A percentile compares a stretch with the other conserved stretches of the same genome.
phyloP scores from a whole-genome alignment of 2,797 vertebrate species.

The Champsocephalus esox region DNA sequence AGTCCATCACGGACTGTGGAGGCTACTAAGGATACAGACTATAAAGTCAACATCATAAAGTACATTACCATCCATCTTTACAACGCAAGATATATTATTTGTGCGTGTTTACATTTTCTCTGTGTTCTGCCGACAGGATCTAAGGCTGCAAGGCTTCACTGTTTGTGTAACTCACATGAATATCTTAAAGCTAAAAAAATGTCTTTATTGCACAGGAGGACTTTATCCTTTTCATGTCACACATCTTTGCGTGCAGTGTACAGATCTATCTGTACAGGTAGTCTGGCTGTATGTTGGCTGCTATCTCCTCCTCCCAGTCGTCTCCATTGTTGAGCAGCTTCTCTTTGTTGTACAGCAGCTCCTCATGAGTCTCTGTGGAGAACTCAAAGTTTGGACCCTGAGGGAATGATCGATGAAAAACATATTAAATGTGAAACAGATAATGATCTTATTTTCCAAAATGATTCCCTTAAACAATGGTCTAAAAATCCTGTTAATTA shows the following conservation, averaged over 20 bases:
- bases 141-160: slow-evolving; percentile 33
- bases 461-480: neutral
- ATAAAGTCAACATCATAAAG: slow-evolving; percentile 14
- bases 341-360: slow-evolving; percentile 96
- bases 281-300: slow-evolving; percentile 93
- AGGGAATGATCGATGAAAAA: neutral
- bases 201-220: slow-evolving; percentile 34
- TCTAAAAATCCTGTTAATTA: neutral
- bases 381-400: slow-evolving; percentile 87
- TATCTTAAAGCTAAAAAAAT: slow-evolving; percentile 31
- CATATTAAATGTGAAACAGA: neutral
- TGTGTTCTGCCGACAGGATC: slow-evolving; percentile 18
- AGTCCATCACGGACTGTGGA: neutral
- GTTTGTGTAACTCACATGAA: slow-evolving; percentile 19
- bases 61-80: slow-evolving; percentile 9
- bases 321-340: slow-evolving; percentile 95
- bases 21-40: neutral
- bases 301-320: slow-evolving; percentile 93
- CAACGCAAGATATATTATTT: slow-evolving; percentile 34
- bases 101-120: slow-evolving; percentile 40
- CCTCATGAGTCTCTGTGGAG: slow-evolving; percentile 93
- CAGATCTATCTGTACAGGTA: slow-evolving; percentile 90
- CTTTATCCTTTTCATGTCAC: neutral
- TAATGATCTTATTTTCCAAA: neutral
- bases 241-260: neutral